Percentiles rank a stretch among this genome's conserved stretches.
These are phyloP conservation scores for Acanthaster planci DNA, from an alignment of 35 echinoderm and acorn worm genomes.

Conservation along the genomic window DNA sequence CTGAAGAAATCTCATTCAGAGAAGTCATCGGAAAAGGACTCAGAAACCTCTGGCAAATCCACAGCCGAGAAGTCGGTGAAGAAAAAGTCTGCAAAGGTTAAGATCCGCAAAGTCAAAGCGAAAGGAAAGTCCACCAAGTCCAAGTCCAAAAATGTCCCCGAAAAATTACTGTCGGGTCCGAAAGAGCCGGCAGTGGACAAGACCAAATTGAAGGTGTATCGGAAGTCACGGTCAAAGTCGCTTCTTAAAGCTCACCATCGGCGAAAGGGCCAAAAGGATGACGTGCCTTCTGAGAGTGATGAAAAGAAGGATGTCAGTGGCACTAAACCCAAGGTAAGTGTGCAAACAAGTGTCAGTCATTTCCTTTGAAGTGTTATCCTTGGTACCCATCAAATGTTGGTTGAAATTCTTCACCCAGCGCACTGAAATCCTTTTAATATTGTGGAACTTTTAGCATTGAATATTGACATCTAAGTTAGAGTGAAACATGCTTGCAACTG, in stretches of 20 bases:
- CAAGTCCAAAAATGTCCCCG: not conserved
- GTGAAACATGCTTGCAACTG: too few species aligned
- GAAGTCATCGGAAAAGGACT: not conserved
- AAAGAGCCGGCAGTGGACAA: not conserved
- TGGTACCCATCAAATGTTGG: too few species aligned
- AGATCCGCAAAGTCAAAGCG: not conserved
- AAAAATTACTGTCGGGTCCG: not conserved
- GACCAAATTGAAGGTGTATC: not conserved
- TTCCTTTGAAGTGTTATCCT: too few species aligned
- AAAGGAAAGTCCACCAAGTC: not conserved
- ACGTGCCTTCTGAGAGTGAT: not conserved
- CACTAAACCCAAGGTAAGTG: slow-evolving; percentile 6
- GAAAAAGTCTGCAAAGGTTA: not conserved
- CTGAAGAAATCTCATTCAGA: not conserved
- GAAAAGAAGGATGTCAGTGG: not conserved
- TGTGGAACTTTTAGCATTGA: too few species aligned
- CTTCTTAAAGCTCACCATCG: slow-evolving; percentile 5
- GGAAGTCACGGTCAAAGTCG: not conserved
- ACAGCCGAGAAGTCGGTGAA: not conserved
- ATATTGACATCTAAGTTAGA: too few species aligned
- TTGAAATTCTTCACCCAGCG: too few species aligned
- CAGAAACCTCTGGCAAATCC: not conserved
- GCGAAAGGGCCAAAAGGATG: not conserved
- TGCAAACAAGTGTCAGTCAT: too few species aligned
- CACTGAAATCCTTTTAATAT: too few species aligned